A percentile compares a stretch with the other conserved stretches of the same genome.
Evolutionary conservation across 2,797 vertebrate species (phyloP).

Genomic region (Arrhamphus sclerolepis): DNA sequence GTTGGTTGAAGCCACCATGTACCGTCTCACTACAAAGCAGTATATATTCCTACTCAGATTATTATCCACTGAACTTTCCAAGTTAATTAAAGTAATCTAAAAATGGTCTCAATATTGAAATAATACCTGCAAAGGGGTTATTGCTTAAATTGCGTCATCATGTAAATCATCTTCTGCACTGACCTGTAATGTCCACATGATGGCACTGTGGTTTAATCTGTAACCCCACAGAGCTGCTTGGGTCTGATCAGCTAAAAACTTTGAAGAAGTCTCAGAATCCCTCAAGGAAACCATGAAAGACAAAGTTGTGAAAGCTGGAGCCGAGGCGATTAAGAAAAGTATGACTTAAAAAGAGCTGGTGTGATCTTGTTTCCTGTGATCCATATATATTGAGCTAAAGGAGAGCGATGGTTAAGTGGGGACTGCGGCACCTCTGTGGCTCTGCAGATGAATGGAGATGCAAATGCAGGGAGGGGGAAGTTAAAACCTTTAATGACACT

Average conservation of each 20-base stretch:
- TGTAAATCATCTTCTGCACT: constrained; percentile 26
- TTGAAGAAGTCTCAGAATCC: constrained; percentile 66
- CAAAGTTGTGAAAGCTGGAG: constrained; percentile 67
- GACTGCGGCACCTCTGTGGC: constrained; percentile 65
- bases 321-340: constrained; percentile 63
- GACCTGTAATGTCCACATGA: constrained; percentile 54
- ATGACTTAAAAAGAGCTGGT: constrained; percentile 69
- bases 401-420: constrained; percentile 70
- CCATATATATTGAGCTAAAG: constrained; percentile 75
- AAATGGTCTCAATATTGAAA: not conserved
- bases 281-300: constrained; percentile 67
- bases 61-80: not conserved
- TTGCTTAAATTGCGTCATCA: too few relatives aligned
- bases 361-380: constrained; percentile 79
- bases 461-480: constrained; percentile 64
- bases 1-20: too few relatives aligned
- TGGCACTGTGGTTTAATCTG: constrained; percentile 76
- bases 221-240: constrained; percentile 11
- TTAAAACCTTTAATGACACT: constrained; percentile 75
- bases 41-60: not conserved
- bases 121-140: not conserved
- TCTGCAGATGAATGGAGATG: constrained; percentile 72
- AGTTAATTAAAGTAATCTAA: not conserved
- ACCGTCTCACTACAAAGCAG: not conserved
- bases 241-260: constrained; percentile 58